Evolutionary conservation across 2,113 vertebrate genomes (phyloP).

Genomic region (Brachirus orientalis): DNA sequence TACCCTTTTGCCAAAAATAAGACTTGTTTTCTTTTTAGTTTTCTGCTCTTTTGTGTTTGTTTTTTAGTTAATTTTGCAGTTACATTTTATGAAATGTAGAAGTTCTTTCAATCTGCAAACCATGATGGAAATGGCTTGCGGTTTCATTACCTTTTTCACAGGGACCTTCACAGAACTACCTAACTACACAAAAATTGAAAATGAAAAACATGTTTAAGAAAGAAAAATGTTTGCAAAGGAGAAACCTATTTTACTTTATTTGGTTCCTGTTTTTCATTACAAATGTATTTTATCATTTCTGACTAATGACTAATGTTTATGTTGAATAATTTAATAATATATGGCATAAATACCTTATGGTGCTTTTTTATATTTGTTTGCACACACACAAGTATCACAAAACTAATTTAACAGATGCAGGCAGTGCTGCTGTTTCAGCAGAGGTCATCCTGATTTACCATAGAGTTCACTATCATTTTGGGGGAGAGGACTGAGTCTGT

Average conservation of each 20-base stretch:
- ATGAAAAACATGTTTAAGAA: too few relatives aligned
- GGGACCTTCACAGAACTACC: not conserved
- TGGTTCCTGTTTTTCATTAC: too few relatives aligned
- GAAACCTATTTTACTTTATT: too few relatives aligned
- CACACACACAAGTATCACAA: too few relatives aligned
- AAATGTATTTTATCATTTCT: too few relatives aligned
- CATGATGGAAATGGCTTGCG: not conserved
- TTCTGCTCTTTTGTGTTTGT: too few relatives aligned
- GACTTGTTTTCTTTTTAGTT: too few relatives aligned
- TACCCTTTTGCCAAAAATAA: slow-evolving; percentile 4
- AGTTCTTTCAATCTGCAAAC: not conserved
- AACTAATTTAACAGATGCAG: not conserved
- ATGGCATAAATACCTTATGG: slow-evolving; percentile 37
- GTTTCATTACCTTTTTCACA: not conserved
- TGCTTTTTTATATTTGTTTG: too few relatives aligned
- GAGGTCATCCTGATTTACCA: not conserved
- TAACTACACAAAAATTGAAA: not conserved
- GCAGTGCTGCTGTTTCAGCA: not conserved
- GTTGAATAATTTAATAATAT: slow-evolving; percentile 29
- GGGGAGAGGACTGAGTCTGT: not conserved
- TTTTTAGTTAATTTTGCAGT: too few relatives aligned
- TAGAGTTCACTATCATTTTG: not conserved
- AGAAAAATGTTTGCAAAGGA: too few relatives aligned
- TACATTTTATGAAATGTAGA: not conserved
- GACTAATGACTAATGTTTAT: slow-evolving; percentile 11